These are phyloP conservation scores for Pedionomus torquatus DNA, from an alignment of 2,113 vertebrate species.

Conservation along the genomic window DNA sequence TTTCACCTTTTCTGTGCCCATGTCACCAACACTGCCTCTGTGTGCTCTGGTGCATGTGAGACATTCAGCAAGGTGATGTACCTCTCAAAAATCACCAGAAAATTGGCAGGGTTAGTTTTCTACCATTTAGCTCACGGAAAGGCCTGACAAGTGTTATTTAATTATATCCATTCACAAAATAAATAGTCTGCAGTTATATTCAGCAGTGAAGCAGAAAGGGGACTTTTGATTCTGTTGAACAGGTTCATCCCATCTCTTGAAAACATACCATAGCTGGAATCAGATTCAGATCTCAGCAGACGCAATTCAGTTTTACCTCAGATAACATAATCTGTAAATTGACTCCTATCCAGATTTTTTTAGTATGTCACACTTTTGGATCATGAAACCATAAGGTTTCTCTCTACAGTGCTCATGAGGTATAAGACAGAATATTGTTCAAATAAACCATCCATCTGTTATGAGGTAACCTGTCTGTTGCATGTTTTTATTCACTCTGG, in stretches of 20 bases:
- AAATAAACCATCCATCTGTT: background rate
- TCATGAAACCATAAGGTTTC: background rate
- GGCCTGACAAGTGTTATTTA: background rate
- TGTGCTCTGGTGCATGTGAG: background rate
- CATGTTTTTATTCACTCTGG: background rate
- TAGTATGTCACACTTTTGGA: background rate
- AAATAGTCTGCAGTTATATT: background rate
- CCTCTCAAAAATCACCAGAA: background rate
- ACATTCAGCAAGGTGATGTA: background rate
- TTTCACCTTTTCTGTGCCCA: background rate
- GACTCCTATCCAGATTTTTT: background rate
- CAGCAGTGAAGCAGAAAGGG: background rate
- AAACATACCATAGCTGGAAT: background rate
- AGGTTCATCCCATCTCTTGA: background rate
- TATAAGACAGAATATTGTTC: background rate
- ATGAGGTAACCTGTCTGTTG: background rate
- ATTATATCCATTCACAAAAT: background rate
- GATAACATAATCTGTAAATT: background rate
- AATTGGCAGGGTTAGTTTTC: background rate
- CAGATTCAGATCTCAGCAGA: background rate
- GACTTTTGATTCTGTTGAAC: background rate
- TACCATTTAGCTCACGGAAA: background rate
- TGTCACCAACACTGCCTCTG: background rate
- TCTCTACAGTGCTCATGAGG: background rate
- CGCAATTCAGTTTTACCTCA: background rate